phyloP scores from a whole-genome alignment of 2,113 vertebrate species.

The Hucho hucho region DNA sequence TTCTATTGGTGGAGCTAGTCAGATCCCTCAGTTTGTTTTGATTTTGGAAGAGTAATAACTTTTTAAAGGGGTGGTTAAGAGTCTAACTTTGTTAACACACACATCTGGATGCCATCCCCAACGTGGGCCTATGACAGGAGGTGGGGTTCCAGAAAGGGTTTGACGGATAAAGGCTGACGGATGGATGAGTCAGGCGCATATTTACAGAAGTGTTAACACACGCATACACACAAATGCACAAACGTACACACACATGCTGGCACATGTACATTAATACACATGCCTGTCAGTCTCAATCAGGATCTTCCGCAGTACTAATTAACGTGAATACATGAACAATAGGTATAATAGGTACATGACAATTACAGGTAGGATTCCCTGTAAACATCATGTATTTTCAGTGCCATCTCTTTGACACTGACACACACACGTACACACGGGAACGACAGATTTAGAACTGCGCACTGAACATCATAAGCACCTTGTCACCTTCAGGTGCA shows the following conservation, averaged over 20 bases:
- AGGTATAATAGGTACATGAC: slow-evolving; percentile 3
- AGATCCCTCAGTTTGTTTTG: neutral
- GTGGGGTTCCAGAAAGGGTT: slow-evolving; percentile 12
- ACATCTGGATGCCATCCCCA: slow-evolving; percentile 35
- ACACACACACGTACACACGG: neutral
- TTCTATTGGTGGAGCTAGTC: neutral
- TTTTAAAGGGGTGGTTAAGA: neutral
- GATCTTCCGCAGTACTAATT: slow-evolving; percentile 51
- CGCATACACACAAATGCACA: slow-evolving; percentile 6
- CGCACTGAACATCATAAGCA: neutral
- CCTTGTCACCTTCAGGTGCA: neutral
- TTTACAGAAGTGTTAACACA: slow-evolving; percentile 46
- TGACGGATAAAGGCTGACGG: slow-evolving; percentile 29
- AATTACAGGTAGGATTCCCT: slow-evolving; percentile 17
- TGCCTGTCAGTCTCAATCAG: slow-evolving; percentile 23
- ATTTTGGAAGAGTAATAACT: neutral
- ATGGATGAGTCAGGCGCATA: slow-evolving; percentile 42
- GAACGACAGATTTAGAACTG: neutral
- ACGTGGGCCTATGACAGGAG: neutral
- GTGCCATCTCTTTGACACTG: neutral
- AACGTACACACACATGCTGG: neutral
- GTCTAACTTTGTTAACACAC: neutral
- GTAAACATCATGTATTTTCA: slow-evolving; percentile 37
- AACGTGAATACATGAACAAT: slow-evolving; percentile 1
- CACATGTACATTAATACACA: neutral